Evolutionary conservation across 1,140 invertebrate species (phyloP).

Genomic region (Drosophila watanabei): DNA sequence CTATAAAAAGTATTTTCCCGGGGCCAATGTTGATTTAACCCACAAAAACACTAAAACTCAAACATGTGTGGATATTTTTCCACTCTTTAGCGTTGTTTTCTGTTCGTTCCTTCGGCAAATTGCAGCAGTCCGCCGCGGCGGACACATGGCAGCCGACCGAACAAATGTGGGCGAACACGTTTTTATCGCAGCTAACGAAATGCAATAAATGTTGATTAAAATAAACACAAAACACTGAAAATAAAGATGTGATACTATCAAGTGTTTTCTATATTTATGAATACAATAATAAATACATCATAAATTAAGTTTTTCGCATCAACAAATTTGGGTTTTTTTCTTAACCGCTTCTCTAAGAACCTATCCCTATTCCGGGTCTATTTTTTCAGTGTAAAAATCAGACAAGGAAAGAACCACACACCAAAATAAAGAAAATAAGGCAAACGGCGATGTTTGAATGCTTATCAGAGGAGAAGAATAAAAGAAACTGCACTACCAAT

Average conservation of each 20-base stretch:
- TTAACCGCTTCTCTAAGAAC: no score
- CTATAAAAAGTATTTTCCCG: conserved; percentile 64
- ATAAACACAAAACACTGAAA: conserved; percentile 56
- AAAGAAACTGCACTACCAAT: conserved; percentile 53
- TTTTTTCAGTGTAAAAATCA: conserved; percentile 25
- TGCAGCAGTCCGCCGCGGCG: conserved; percentile 48
- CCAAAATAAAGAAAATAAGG: conserved; percentile 27
- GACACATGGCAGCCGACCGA: conserved; percentile 38
- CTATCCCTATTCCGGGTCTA: no score
- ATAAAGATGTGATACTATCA: not conserved
- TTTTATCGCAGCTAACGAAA: conserved; percentile 79
- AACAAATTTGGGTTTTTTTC: no score
- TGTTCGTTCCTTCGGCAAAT: conserved; percentile 50
- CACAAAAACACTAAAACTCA: conserved; percentile 69
- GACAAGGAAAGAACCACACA: not conserved
- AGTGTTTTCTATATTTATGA: no score
- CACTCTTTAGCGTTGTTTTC: conserved; percentile 16
- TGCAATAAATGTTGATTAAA: conserved; percentile 83
- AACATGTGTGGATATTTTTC: conserved; percentile 71
- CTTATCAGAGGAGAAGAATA: conserved; percentile 24
- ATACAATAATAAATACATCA: no score
- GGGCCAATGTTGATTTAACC: conserved; percentile 67
- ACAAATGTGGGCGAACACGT: conserved; percentile 81
- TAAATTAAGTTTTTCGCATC: no score
- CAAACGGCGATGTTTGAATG: conserved; percentile 21